phyloP scores from a whole-genome alignment of 2,113 vertebrate species.

The Cebidichthys violaceus region DNA sequence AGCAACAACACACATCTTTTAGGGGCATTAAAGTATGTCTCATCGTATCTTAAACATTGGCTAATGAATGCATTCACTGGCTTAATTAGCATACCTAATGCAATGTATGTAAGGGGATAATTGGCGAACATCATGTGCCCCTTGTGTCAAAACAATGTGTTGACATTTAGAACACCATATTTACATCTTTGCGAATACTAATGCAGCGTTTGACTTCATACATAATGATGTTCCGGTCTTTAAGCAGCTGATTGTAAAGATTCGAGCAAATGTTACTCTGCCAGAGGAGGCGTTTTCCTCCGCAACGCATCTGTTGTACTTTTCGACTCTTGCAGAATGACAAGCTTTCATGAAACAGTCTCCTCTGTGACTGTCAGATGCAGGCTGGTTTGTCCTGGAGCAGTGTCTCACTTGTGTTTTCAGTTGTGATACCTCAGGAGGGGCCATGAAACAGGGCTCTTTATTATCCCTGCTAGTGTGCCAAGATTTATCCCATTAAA shows the following conservation, averaged over 20 bases:
- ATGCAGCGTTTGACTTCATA: neutral
- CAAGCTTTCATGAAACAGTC: constrained; percentile 1
- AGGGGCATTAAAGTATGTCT: neutral
- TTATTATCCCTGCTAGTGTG: constrained; percentile 54
- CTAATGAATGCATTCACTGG: neutral
- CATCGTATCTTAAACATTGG: neutral
- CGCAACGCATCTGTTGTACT: neutral
- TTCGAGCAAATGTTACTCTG: neutral
- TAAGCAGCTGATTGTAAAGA: neutral
- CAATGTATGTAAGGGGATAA: neutral
- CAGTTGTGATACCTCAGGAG: constrained; percentile 57
- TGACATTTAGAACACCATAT: neutral
- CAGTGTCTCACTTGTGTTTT: constrained; percentile 25
- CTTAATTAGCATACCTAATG: constrained; percentile 3
- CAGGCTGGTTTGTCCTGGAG: constrained; percentile 22
- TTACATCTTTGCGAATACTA: constrained; percentile 1
- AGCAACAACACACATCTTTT: neutral
- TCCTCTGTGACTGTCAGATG: neutral
- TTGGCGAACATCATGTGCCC: neutral
- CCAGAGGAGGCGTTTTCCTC: constrained; percentile 21
- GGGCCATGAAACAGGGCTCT: constrained; percentile 42
- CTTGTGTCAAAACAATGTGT: neutral
- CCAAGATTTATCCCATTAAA: constrained; percentile 75
- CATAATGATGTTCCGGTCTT: neutral
- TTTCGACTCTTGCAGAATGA: constrained; percentile 19